Evolutionary conservation across 1,140 invertebrate genomes (phyloP).

Genomic region (Ephestia elutella): DNA sequence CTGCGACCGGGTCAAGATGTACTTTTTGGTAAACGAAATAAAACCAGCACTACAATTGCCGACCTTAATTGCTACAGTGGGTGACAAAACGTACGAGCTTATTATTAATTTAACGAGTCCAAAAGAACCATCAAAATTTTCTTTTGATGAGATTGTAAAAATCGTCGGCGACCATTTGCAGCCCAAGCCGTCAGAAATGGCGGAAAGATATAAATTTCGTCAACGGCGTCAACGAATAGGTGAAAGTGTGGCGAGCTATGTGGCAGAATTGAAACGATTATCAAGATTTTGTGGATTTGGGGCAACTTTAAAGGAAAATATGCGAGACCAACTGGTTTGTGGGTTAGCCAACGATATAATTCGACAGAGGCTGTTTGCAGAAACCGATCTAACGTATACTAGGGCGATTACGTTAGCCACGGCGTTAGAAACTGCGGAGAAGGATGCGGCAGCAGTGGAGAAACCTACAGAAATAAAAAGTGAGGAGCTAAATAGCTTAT

Average conservation of each 20-base stretch:
- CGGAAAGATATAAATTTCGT: constrained; percentile 20
- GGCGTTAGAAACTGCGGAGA: constrained; percentile 23
- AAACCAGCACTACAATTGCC: no score
- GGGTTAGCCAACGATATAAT: constrained; percentile 21
- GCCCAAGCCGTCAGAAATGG: constrained; percentile 13
- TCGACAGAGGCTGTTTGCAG: constrained; percentile 26
- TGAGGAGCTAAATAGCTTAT: background rate
- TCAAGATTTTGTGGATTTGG: constrained; percentile 19
- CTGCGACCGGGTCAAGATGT: no score
- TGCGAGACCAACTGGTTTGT: constrained; percentile 33
- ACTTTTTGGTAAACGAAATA: no score
- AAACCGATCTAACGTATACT: constrained; percentile 15
- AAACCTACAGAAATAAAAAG: background rate
- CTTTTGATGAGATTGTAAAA: background rate
- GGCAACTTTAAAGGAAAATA: constrained; percentile 12
- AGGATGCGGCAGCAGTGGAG: constrained; percentile 21
- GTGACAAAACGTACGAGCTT: no score
- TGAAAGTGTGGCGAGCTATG: constrained; percentile 14
- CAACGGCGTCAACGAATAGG: background rate
- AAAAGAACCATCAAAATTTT: constrained; percentile 6
- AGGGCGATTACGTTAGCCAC: constrained; percentile 15
- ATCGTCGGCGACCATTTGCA: constrained; percentile 14
- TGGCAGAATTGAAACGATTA: constrained; percentile 19
- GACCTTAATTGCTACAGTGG: no score
- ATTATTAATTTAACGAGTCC: no score